These are phyloP conservation scores for Bubo blakistoni DNA, from an alignment of 2,113 vertebrate genomes.

Conservation along the genomic window DNA sequence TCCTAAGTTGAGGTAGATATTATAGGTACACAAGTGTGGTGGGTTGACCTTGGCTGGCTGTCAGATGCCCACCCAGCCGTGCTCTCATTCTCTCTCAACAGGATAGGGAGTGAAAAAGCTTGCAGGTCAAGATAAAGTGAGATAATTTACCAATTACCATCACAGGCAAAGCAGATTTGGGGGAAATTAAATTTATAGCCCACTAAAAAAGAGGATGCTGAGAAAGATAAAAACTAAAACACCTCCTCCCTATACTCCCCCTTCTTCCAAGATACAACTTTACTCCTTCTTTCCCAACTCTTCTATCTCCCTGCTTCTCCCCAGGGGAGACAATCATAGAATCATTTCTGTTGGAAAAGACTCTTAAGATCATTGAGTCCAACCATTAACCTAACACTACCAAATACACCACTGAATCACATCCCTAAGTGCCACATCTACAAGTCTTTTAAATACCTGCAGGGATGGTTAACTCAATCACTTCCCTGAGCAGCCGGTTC, in stretches of 20 bases:
- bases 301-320: background rate
- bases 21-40: background rate
- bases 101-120: background rate
- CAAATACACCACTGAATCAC: background rate
- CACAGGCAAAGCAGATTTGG: background rate
- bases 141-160: background rate
- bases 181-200: background rate
- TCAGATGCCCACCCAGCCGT: accelerated
- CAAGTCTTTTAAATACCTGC: background rate
- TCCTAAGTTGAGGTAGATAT: background rate
- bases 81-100: background rate
- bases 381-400: background rate
- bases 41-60: background rate
- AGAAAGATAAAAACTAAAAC: background rate
- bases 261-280: background rate
- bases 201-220: background rate
- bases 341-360: background rate
- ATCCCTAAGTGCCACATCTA: background rate
- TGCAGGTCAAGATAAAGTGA: background rate
- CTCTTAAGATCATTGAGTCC: accelerated
- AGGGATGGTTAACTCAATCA: background rate
- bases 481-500: background rate
- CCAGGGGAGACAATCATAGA: background rate
- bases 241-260: background rate
- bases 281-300: background rate